Conservation (phyloP, 2,888 invertebrate genomes). For the Eristalis pertinax region DNA sequence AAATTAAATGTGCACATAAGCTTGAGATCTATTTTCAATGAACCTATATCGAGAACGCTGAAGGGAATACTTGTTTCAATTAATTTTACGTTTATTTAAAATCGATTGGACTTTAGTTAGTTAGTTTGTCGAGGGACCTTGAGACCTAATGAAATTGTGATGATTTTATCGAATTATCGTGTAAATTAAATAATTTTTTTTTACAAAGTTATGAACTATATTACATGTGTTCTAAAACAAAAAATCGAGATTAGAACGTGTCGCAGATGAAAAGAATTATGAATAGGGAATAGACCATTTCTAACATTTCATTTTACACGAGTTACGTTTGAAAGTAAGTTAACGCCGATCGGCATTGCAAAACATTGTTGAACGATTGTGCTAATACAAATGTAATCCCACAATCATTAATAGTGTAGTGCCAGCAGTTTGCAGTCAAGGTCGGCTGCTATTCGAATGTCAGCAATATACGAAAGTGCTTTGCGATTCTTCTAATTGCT, state of each 20-base stretch:
- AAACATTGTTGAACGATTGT: too few relatives aligned
- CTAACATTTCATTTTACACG: too few relatives aligned
- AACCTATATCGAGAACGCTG: background rate
- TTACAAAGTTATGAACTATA: background rate
- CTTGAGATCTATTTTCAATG: slow-evolving; percentile 9
- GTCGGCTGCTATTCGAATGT: too few relatives aligned
- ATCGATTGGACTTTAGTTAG: background rate
- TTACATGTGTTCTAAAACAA: background rate
- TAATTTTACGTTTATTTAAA: background rate
- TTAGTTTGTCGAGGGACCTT: background rate
- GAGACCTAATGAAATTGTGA: slow-evolving; percentile 20
- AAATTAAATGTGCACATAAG: background rate
- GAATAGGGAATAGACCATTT: too few relatives aligned
- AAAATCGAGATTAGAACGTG: background rate
- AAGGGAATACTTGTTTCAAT: background rate
- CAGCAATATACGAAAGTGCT: too few relatives aligned
- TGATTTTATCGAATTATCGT: background rate
- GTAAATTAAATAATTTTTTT: background rate
- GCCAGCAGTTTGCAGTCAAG: too few relatives aligned
- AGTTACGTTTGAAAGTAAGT: too few relatives aligned
- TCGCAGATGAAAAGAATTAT: background rate
- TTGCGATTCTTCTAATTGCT: too few relatives aligned
- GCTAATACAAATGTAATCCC: too few relatives aligned
- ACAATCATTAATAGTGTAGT: too few relatives aligned
- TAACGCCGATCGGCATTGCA: too few relatives aligned